Conservation (phyloP, 2,113 vertebrate genomes). For the Megalops atlanticus region DNA sequence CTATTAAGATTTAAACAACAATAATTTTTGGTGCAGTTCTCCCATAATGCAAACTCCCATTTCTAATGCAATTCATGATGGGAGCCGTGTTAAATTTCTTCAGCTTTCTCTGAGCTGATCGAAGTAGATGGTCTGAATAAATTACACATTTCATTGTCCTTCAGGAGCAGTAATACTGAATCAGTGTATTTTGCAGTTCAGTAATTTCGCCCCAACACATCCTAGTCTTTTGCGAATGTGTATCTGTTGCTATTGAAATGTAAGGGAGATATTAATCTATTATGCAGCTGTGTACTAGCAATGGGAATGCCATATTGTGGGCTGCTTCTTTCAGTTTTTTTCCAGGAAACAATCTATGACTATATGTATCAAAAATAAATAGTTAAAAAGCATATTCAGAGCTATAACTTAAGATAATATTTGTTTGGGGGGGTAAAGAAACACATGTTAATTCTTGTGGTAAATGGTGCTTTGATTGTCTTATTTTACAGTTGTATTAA, state of each 20-base stretch:
- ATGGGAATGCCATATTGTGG: no score
- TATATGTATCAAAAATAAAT: background rate
- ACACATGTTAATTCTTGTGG: no score
- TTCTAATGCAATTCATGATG: no score
- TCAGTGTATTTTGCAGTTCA: background rate
- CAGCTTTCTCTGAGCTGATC: background rate
- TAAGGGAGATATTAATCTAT: background rate
- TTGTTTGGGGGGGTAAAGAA: no score
- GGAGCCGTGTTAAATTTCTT: no score
- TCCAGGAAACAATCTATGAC: no score
- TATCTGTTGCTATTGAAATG: background rate
- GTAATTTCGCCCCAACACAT: background rate
- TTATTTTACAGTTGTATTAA: no score
- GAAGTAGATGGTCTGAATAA: background rate
- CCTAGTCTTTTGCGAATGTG: background rate
- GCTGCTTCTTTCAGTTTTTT: no score
- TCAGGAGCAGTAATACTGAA: background rate
- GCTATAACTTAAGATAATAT: background rate
- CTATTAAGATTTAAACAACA: background rate
- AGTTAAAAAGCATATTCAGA: background rate
- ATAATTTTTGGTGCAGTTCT: background rate
- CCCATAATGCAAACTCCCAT: no score
- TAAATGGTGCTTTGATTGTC: no score
- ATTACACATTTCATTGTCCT: background rate
- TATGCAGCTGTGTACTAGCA: background rate